A percentile compares a stretch with the other conserved stretches of the same genome.
These are phyloP conservation scores for Tromatobia lineatoria DNA, from an alignment of 2,888 invertebrate genomes.

Conservation along the genomic window DNA sequence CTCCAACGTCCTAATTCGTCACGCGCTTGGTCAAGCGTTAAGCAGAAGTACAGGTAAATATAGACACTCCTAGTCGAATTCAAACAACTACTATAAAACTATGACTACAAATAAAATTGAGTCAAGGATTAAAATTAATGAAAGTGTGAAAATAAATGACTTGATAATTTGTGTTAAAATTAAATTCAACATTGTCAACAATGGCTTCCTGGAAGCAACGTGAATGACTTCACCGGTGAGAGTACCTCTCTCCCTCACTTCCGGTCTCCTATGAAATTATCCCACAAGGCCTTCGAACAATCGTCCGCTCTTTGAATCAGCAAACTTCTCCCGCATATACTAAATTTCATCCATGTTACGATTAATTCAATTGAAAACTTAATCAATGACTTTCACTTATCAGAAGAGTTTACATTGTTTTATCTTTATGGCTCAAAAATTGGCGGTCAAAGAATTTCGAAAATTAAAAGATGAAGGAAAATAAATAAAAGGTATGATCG, in stretches of 20 bases:
- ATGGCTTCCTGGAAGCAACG: constrained; percentile 26
- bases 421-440: not conserved
- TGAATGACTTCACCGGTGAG: constrained; percentile 52
- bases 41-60: not conserved
- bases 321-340: constrained; percentile 19
- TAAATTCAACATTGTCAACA: not conserved
- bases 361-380: constrained; percentile 21
- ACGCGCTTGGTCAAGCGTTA: constrained; percentile 36
- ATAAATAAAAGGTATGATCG: too few relatives aligned
- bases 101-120: not conserved
- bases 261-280: constrained; percentile 63
- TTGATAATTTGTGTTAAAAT: not conserved
- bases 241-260: constrained; percentile 51
- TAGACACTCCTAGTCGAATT: not conserved
- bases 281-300: constrained; percentile 62
- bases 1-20: constrained; percentile 23
- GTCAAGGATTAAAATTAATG: too few relatives aligned
- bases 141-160: not conserved
- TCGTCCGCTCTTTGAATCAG: constrained; percentile 43
- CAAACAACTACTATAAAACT: not conserved
- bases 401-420: not conserved
- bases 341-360: constrained; percentile 15
- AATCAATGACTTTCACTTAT: constrained; percentile 21
- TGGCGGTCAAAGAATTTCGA: too few relatives aligned
- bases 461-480: too few relatives aligned